phyloP scores from a whole-genome alignment of 2,888 invertebrate genomes.

The Harpalus rubripes region DNA sequence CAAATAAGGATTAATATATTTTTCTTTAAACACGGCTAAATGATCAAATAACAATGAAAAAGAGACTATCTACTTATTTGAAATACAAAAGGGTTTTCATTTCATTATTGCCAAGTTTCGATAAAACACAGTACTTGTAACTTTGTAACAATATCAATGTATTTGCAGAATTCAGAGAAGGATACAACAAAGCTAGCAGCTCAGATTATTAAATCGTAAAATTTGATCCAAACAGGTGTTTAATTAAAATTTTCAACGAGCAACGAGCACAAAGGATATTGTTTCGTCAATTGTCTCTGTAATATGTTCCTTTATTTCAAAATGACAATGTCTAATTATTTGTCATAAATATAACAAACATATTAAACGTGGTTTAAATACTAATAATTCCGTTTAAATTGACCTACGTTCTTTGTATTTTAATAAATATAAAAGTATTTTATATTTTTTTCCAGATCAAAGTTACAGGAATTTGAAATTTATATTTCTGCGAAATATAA shows the following conservation, averaged over 20 bases:
- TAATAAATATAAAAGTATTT: no score
- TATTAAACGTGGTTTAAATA: neutral
- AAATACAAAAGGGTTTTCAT: neutral
- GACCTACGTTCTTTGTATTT: no score
- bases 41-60: neutral
- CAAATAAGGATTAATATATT: neutral
- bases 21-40: neutral
- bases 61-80: neutral
- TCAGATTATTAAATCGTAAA: conserved; percentile 49
- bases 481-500: no score
- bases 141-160: conserved; percentile 28
- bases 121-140: neutral
- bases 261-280: conserved; percentile 45
- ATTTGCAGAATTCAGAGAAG: conserved; percentile 10
- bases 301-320: neutral
- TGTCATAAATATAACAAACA: neutral
- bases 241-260: conserved; percentile 54
- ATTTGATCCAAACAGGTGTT: conserved; percentile 55
- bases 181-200: conserved; percentile 33
- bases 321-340: neutral
- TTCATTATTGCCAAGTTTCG: conserved; percentile 45
- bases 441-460: no score
- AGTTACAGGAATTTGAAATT: no score
- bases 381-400: neutral
- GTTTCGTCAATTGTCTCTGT: conserved; percentile 25